Evolutionary conservation across 2,888 invertebrate genomes (phyloP).

Genomic region (Conchocele bisecta): DNA sequence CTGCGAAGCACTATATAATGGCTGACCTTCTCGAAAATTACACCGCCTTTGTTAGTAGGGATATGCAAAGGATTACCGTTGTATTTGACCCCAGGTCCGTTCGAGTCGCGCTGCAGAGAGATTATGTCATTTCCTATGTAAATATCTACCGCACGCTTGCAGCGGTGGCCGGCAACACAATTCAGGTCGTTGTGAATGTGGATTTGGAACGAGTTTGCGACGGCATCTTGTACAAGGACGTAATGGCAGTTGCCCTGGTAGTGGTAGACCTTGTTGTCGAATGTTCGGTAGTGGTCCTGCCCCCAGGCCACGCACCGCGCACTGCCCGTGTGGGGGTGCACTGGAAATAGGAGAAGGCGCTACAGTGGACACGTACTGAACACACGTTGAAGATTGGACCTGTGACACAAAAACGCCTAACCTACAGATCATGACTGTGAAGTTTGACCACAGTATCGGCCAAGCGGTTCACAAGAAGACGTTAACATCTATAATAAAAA

Average conservation of each 20-base stretch:
- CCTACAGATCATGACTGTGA: too few species aligned
- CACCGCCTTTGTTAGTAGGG: constrained; percentile 84
- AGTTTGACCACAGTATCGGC: too few species aligned
- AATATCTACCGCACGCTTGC: constrained; percentile 85
- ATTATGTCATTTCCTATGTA: constrained; percentile 87
- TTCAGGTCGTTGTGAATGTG: constrained; percentile 85
- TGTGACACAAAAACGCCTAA: too few species aligned
- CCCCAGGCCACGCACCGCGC: constrained; percentile 92
- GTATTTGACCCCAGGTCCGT: constrained; percentile 66
- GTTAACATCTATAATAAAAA: too few species aligned
- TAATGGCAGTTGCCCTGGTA: constrained; percentile 89
- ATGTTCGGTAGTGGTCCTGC: constrained; percentile 91
- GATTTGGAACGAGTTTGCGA: constrained; percentile 87
- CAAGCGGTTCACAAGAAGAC: too few species aligned
- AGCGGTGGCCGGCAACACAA: constrained; percentile 84
- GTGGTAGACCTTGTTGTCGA: constrained; percentile 90
- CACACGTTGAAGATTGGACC: too few species aligned
- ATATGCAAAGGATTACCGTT: constrained; percentile 57
- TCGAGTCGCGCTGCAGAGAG: constrained; percentile 52
- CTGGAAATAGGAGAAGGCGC: not conserved
- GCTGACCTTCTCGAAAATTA: constrained; percentile 89
- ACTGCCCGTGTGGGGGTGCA: constrained; percentile 51
- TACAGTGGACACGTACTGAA: too few species aligned
- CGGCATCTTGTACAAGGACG: constrained; percentile 88
- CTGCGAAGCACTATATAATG: constrained; percentile 88